Percentiles rank a stretch among this genome's conserved stretches.
Conservation (phyloP, 1,140 invertebrate genomes). For the Helicoverpa zea region DNA sequence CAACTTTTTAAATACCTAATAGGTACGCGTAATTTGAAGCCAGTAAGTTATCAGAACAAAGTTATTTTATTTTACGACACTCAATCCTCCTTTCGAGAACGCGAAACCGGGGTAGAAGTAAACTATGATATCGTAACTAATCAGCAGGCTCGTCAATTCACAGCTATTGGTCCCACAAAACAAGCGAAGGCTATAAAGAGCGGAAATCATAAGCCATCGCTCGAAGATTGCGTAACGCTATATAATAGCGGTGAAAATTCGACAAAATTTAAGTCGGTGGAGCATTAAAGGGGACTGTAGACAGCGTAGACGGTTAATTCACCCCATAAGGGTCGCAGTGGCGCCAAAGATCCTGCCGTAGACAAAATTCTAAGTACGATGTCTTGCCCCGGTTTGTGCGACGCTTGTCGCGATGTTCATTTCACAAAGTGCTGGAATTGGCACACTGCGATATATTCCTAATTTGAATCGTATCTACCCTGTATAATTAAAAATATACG, state of each 20-base stretch:
- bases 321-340: conserved; percentile 83
- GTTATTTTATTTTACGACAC: conserved; percentile 18
- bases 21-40: not conserved
- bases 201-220: conserved; percentile 81
- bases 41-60: conserved; percentile 4
- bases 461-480: conserved; percentile 12
- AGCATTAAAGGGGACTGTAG: conserved; percentile 82
- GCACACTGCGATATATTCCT: conserved; percentile 19
- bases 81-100: conserved; percentile 17
- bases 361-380: conserved; percentile 82
- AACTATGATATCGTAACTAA: conserved; percentile 41
- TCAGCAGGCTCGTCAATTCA: conserved; percentile 51
- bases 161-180: conserved; percentile 52
- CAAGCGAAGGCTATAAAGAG: conserved; percentile 66
- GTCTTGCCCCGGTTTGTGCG: conserved; percentile 61
- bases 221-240: conserved; percentile 78
- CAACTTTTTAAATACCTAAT: no score
- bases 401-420: conserved; percentile 46
- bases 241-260: conserved; percentile 82
- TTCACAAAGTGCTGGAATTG: conserved; percentile 47
- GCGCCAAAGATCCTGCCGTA: conserved; percentile 83
- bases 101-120: conserved; percentile 8
- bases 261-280: conserved; percentile 84
- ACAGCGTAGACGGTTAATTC: conserved; percentile 83
- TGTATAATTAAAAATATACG: conserved; percentile 29